Conservation (phyloP, 53 echinoderm and acorn worm genomes). For the Stichopus horrens region DNA sequence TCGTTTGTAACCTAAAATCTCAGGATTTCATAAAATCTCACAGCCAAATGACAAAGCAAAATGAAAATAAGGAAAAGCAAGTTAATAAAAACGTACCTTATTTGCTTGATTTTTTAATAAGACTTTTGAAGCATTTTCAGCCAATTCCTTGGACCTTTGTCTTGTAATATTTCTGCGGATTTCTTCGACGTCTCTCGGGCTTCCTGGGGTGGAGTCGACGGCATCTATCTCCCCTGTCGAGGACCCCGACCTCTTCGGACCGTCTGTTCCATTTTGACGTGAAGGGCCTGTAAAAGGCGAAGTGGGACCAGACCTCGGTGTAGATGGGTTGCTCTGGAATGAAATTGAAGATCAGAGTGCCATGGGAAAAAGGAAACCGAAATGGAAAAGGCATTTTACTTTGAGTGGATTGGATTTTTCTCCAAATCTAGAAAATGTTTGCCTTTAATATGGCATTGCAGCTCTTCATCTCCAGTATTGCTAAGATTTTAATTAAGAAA, state of each 20-base stretch:
- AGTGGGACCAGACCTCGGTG: constrained; percentile 21
- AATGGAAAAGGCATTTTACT: too few species aligned
- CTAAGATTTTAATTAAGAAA: too few species aligned
- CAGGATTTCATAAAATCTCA: too few species aligned
- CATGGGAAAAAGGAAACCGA: too few species aligned
- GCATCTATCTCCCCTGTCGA: not conserved
- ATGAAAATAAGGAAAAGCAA: not conserved
- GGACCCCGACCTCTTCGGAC: not conserved
- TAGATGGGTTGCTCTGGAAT: constrained; percentile 7
- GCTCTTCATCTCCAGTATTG: too few species aligned
- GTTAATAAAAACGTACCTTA: not conserved
- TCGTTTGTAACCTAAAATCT: too few species aligned
- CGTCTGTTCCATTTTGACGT: not conserved
- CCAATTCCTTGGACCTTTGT: constrained; percentile 70
- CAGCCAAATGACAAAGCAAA: not conserved
- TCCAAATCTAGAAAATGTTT: too few species aligned
- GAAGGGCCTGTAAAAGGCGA: not conserved
- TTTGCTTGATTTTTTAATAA: not conserved
- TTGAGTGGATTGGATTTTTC: too few species aligned
- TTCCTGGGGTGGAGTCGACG: not conserved
- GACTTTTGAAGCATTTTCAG: constrained; percentile 55
- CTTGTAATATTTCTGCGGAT: constrained; percentile 50
- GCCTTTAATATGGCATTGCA: too few species aligned
- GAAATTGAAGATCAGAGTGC: not conserved
- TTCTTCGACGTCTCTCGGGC: constrained; percentile 32